Base-by-base conservation (phyloP, 2,113 vertebrate genomes). In the Smithornis capensis region DNA sequence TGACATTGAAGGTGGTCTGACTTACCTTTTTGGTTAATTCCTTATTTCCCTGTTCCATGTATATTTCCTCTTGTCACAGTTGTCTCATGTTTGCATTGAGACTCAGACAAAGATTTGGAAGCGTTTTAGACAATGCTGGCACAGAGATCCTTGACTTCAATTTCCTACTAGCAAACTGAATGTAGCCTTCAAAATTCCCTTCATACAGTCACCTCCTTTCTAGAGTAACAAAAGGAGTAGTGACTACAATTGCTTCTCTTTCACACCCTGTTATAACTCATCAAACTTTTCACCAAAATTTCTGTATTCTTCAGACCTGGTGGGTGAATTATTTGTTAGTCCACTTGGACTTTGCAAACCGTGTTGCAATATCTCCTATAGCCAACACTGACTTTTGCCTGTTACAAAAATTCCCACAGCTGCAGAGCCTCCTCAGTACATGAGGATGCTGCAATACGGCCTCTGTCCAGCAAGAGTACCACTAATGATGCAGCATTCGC, bases 1-100 rank as follows among this genome's bases (percentile, higher is more conserved):
- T 83, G 64, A 50, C 60, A 9, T 33, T 77, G 40, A 28, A 59
- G 44, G 22, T 55, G 35, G 28, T 50, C 35, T 12, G 7, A 59
- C 27, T 60, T 73, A 19, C 42, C 14, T 57, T 79, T 67, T 19
- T 8, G 0, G 0, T 85, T 91, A 75, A 35, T 70, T 71, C 15
- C 16, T 59, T 37, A 44, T 65, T 89, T 87, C 14, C 16, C 18
- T n/a, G 27, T 62, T 65, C 31, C 63, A 50, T 40, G 40, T 19
- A 4, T 19, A n/a, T 33, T 13, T 44, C 14, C 6, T 65, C 8
- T 57, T 24, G 2, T 37, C 17, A n/a, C 19, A 1, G 0, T 56
- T 42, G 19, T 42, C 12, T 91, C 21, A 9, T 69, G 33, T 8
- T 19, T 81, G 12, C 23, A 19, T 55, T 87, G 40, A 64, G 25